Base-by-base conservation (phyloP, 2,113 vertebrate species). In the Cyphomyrus discorhynchus region DNA sequence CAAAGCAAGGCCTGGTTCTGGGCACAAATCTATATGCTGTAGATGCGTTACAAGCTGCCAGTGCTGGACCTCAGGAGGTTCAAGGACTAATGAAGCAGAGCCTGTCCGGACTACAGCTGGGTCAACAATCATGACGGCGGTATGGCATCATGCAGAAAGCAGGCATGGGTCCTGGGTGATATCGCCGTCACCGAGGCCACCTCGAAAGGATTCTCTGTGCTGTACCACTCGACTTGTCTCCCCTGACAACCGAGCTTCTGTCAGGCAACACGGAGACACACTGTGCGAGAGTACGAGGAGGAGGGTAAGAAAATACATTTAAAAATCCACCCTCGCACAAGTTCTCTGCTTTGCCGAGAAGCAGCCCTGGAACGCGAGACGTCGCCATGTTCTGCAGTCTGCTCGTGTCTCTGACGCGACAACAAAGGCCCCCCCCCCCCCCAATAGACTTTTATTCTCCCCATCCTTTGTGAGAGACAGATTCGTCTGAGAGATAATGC, bases 401-500 rank as follows among this genome's bases (percentile, higher is more conserved):
- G 52, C 17, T 52, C 35, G 6, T 42, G 24, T 58, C 80, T 27
- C 80, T 39, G 52, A 21, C 62, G 24, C 2, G 11, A 58, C 88
- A 45, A 56, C 88, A 84, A 58, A 89, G 35, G 8, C 47, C n/a
- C 19, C 77, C 10, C 35, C 52, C 7, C 0, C 21, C 21, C 49
- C 1, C 93, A 91, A 92, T 90, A 91, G 90, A 74, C 66, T 90
- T 90, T 92, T 93, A 92, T 91, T 95, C 91, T 90, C 62, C 91
- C 90, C 90, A 93, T 95, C 91, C 91, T 77, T 77, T 95, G 93
- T 94, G 93, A 95, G 95, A 94, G 94, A 93, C 94, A 94, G 94
- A 95, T 95, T 91, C 90, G 87, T 91, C 92, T 62, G 27, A 47
- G 31, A 53, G 88, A 49, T 49, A 49, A 35, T 27, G 46, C 88